These are phyloP conservation scores for Calliphora vomitoria DNA, from an alignment of 2,888 invertebrate genomes.

Conservation along the genomic window DNA sequence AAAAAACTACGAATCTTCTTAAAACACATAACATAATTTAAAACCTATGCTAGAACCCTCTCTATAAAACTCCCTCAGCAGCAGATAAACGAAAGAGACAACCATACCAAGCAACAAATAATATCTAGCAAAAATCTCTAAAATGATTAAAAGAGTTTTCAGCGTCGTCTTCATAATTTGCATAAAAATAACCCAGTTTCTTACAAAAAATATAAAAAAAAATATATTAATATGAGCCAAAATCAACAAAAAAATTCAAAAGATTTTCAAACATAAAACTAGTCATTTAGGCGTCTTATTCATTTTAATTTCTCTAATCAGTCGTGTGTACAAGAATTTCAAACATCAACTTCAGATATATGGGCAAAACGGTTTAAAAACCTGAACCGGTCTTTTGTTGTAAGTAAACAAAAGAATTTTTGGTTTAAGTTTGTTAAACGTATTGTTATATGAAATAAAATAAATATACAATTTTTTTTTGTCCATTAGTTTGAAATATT, in stretches of 20 bases:
- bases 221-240: too few relatives aligned
- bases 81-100: conserved; percentile 17
- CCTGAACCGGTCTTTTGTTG: conserved; percentile 21
- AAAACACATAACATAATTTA: not conserved
- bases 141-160: not conserved
- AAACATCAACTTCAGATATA: not conserved
- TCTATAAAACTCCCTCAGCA: not conserved
- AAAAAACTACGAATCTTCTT: conserved; percentile 1
- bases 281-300: conserved; percentile 29
- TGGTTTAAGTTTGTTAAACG: not conserved
- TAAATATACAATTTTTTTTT: not conserved
- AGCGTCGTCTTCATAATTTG: conserved; percentile 17
- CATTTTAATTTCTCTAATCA: not conserved
- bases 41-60: conserved; percentile 5
- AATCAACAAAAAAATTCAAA: not conserved
- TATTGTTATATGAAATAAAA: too few relatives aligned
- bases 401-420: conserved; percentile 12
- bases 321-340: not conserved
- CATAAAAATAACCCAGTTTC: conserved; percentile 52
- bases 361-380: conserved; percentile 5
- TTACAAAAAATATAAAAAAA: not conserved
- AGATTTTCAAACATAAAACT: conserved; percentile 31
- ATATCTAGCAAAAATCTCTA: not conserved
- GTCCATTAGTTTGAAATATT: not conserved
- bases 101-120: not conserved